These are phyloP conservation scores for Cerastis rubricosa DNA, from an alignment of 2,888 invertebrate genomes.

Conservation along the genomic window DNA sequence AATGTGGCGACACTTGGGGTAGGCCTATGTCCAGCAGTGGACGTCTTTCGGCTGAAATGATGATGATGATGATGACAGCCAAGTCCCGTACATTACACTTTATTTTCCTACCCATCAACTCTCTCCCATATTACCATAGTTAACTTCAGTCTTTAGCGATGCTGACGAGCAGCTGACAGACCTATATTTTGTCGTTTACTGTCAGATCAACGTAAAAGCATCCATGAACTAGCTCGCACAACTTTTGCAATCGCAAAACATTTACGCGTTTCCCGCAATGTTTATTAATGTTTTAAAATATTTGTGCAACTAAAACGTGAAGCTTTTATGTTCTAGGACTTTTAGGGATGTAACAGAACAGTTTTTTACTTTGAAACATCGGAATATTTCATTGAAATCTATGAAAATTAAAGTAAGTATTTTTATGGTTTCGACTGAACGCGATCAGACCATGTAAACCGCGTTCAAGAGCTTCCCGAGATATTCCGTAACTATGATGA, in stretches of 20 bases:
- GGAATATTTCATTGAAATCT: not conserved
- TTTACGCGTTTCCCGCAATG: constrained; percentile 21
- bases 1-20: too few relatives aligned
- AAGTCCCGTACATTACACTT: not conserved
- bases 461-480: not conserved
- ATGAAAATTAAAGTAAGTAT: too few relatives aligned
- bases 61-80: too few relatives aligned
- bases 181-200: constrained; percentile 42
- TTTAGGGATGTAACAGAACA: constrained; percentile 7
- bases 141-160: constrained; percentile 22
- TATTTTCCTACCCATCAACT: constrained; percentile 18
- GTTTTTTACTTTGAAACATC: not conserved
- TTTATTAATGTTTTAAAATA: constrained; percentile 46
- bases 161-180: constrained; percentile 52
- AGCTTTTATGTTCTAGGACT: constrained; percentile 20
- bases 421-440: not conserved
- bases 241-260: constrained; percentile 53
- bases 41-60: too few relatives aligned
- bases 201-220: constrained; percentile 46
- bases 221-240: constrained; percentile 39
- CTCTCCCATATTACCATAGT: not conserved
- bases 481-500: not conserved
- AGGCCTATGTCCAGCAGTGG: too few relatives aligned
- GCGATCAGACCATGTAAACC: not conserved
- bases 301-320: constrained; percentile 23